Base-by-base conservation (phyloP, 2,888 invertebrate species). In the Gymnoscelis rufifasciata region DNA sequence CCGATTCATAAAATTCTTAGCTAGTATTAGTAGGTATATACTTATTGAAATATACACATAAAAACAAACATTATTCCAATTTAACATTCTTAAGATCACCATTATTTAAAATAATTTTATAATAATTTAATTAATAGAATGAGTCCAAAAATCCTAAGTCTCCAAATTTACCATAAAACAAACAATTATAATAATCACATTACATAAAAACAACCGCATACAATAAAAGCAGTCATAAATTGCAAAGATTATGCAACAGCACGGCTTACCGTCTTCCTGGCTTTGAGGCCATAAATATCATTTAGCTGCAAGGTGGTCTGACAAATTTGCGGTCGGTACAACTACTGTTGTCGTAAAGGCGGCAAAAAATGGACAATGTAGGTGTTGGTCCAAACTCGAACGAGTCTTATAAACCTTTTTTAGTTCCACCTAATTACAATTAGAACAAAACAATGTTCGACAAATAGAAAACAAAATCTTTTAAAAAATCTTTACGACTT, bases 221-320 rank as follows among this genome's bases (percentile, higher is more conserved):
- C 69, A 78, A 83, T 80, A 83, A 81, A 79, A 73, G 68, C 67
- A 62, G 62, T 68, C 72, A 80, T 84, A 86, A 84, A 86, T 86
- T 82, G 79, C 74, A 63, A 61, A 78, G 81, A 86, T 87, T 87
- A 87, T 84, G 87, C 84, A 83, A 80, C 73, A 71, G 76, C 84
- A 83, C 81, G 84, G 80, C 70, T 81, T 68, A 75, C 73, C 73
- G 78, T 78, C 76, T 81, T 81, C 78, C 83, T 77, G 78, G 78
- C 79, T 82, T 78, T 73, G 65, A 68, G 70, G 71, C 75, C 78
- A 84, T 88, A 88, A 84, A 87, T 87, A 81, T 81, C 71, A 78
- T 81, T 78, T 75, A 71, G 73, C 79, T 78, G 82, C 84, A 84
- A 87, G 87, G 87, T 87, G 87, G 87, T 84, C 87, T 81, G 83